Base-by-base conservation (phyloP, 2,888 invertebrate genomes). In the Quadroppia sp. region DNA sequence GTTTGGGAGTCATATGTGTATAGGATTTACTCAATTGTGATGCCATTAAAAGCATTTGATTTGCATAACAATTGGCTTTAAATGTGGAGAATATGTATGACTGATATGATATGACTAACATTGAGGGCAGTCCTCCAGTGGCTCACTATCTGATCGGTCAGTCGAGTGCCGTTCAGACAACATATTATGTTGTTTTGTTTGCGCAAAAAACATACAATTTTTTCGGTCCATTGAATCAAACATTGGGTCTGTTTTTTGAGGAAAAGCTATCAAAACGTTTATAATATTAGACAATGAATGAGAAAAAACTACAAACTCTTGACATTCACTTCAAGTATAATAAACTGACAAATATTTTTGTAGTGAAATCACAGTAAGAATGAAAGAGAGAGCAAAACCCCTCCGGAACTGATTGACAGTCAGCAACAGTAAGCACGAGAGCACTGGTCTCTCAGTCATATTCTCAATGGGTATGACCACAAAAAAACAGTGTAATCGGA, bases 381-480 rank as follows among this genome's bases (percentile, higher is more conserved):
- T 30, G 11, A 25, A 25, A 53, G 25, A 23, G 3, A 25, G 9
- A 25, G 56, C 2, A 17, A 56, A 23, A 56, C 56, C 56, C 56
- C 56, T 56, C 56, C 56, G 56, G 56, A 56, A 56, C 56, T 56
- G 56, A 56, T 56, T 56, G 56, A 56, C 56, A 56, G 56, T 56
- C 3, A 28, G 28, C 1, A 30, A n/a, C 28, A 17, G 28, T 30
- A 17, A 30, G 28, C 28, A 15, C 56, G 28, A 56, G 56, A 56
- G 45, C 36, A 7, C 25, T 53, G 53, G 23, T 56, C 56, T 30
- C 15, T 25, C 11, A 23, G 13, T 15, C 56, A 13, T 28, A 56
- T 56, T 15, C 56, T 56, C 56, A 15, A 28, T 28, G 30, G n/a
- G 56, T 56, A 30, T 56, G 56, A 56, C 53, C 53, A 53, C 56